A percentile compares a stretch with the other conserved stretches of the same genome.
Conservation (phyloP, 1,140 invertebrate genomes). For the Drosophila gunungcola region DNA sequence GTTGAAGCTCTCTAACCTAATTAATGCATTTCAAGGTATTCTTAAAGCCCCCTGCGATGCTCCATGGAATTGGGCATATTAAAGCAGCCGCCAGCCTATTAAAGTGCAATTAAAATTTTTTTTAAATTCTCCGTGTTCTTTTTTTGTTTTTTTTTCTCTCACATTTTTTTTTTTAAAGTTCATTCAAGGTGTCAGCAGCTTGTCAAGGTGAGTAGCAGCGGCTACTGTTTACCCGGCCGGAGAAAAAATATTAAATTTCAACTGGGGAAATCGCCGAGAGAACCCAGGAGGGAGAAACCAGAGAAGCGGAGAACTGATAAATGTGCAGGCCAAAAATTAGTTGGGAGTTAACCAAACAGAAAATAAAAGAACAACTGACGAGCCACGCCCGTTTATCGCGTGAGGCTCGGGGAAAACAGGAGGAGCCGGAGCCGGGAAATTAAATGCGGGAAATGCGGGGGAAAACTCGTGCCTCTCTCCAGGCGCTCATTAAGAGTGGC, state of each 20-base stretch:
- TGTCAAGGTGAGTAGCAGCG: conserved; percentile 56
- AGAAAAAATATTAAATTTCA: conserved; percentile 74
- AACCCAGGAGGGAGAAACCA: conserved; percentile 10
- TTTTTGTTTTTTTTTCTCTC: conserved; percentile 27
- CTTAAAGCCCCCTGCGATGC: conserved; percentile 6
- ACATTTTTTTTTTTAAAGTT: conserved; percentile 51
- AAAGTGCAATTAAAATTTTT: conserved; percentile 76
- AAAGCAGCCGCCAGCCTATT: conserved; percentile 64
- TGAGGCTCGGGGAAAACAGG: conserved; percentile 20
- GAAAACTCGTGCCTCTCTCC: conserved; percentile 43
- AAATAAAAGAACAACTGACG: conserved; percentile 39
- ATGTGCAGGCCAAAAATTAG: conserved; percentile 71
- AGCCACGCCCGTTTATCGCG: conserved; percentile 76
- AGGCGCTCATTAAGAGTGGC: conserved; percentile 74
- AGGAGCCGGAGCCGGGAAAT: conserved; percentile 9
- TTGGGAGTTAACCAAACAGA: conserved; percentile 45
- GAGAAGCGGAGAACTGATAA: conserved; percentile 71
- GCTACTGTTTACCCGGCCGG: conserved; percentile 62
- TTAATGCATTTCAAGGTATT: conserved; percentile 44
- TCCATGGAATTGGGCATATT: conserved; percentile 58
- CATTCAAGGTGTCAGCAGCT: conserved; percentile 78
- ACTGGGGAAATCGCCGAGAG: conserved; percentile 18
- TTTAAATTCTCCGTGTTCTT: conserved; percentile 39
- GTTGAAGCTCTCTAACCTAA: conserved; percentile 33
- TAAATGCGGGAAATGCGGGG: not conserved